Base-by-base conservation (phyloP, 2,888 invertebrate genomes). In the Eupithecia vulgata region DNA sequence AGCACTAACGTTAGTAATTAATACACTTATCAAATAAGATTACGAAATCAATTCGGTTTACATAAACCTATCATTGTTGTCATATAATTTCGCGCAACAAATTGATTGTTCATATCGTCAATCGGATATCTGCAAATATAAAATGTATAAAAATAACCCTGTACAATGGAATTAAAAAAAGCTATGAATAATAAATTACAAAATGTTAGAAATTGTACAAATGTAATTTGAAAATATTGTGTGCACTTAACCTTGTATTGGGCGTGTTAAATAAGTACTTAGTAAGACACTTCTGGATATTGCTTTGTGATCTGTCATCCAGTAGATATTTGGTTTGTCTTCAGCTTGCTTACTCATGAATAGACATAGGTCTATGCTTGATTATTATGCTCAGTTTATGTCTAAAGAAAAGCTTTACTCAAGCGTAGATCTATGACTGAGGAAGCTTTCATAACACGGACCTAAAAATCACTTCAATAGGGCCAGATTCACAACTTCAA, bases 281-380 rank as follows among this genome's bases (percentile, higher is more conserved):
- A 57, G 25, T 73, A 69, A 70, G 66, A 62, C 48, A 61, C 30
- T 73, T 64, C 52, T 65, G 65, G 13, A 52, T 71, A 37, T 70
- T 74, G 74, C 74, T 65, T 74, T 71, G 74, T 57, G 57, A 25
- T 13, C 13, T 25, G 0, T 4, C 25, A 52, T 52, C 8, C 21
- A 10, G 15, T 42, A 42, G 3, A 35, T 35, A 35, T 35, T 35
- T 35, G 35, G 35, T 35, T 35, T 35, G 3, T 40, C 40, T n/a
- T n/a, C n/a, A n/a, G n/a, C n/a, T n/a, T n/a, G n/a, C n/a, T n/a
- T n/a, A n/a, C n/a, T n/a, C n/a, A n/a, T n/a, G n/a, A n/a, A n/a
- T n/a, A 42, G 42, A 13, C 42, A 42, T 42, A 42, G 42, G 15
- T 42, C 42, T 42, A 42, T 15, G 15, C 15, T 42, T 42, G 15